These are phyloP conservation scores for Artibeus lituratus DNA, from an alignment of 2,797 vertebrate genomes.

Conservation along the genomic window DNA sequence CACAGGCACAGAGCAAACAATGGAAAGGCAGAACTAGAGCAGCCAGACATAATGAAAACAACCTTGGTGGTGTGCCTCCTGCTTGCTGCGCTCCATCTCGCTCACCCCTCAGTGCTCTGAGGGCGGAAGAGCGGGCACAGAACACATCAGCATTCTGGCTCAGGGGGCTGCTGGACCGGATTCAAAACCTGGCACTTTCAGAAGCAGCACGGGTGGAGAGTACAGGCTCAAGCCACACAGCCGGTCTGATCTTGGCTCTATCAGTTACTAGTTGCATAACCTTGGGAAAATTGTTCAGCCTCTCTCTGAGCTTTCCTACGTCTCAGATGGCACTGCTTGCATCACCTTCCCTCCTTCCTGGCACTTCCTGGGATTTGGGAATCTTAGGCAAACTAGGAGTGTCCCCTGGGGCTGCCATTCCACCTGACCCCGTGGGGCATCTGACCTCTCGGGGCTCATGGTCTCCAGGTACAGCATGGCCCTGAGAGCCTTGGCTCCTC, in stretches of 20 bases:
- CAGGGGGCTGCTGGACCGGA: background rate
- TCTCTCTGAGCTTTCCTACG: background rate
- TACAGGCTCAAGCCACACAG: accelerated
- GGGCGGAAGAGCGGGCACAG: background rate
- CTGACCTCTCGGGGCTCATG: background rate
- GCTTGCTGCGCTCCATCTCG: background rate
- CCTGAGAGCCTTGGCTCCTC: background rate
- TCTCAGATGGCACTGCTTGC: background rate
- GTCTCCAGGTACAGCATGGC: background rate
- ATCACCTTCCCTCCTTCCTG: background rate
- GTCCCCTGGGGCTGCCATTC: background rate
- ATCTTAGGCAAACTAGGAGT: constrained; percentile 32
- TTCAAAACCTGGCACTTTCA: background rate
- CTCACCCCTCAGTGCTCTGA: background rate
- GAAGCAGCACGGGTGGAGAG: background rate
- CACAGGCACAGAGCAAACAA: background rate
- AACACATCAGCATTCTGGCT: background rate
- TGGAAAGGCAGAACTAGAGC: background rate
- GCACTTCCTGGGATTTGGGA: background rate
- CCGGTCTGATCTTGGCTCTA: background rate
- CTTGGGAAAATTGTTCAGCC: background rate
- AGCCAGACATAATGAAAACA: background rate
- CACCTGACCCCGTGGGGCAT: background rate
- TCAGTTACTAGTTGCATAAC: background rate
- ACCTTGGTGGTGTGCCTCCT: background rate